A percentile compares a stretch with the other conserved stretches of the same genome.
These are phyloP conservation scores for Bombus affinis DNA, from an alignment of 1,140 invertebrate genomes.

Conservation along the genomic window DNA sequence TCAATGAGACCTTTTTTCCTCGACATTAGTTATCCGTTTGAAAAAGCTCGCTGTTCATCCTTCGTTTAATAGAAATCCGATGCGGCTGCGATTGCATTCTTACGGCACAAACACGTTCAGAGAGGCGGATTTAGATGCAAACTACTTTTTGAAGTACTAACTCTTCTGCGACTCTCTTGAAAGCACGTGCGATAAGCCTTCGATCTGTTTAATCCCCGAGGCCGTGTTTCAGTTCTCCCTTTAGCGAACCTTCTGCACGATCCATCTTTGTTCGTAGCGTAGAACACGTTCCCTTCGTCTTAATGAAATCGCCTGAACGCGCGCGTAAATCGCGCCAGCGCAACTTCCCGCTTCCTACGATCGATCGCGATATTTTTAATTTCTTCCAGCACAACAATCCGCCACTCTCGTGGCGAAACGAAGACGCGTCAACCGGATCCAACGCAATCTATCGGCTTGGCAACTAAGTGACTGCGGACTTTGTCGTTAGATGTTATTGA, in stretches of 20 bases:
- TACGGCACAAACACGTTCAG: constrained; percentile 15
- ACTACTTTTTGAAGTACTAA: constrained; percentile 37
- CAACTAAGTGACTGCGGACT: too few species aligned
- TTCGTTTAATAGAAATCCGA: constrained; percentile 15
- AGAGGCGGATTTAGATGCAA: constrained; percentile 38
- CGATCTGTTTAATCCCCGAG: constrained; percentile 44
- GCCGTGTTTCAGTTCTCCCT: constrained; percentile 37
- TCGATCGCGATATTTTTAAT: neutral
- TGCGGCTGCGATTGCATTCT: constrained; percentile 1
- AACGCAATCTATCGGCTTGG: neutral
- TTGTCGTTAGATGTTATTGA: too few species aligned
- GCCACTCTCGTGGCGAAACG: neutral
- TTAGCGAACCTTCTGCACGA: neutral
- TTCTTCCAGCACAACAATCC: too few species aligned
- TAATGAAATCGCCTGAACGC: constrained; percentile 13
- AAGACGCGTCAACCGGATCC: neutral
- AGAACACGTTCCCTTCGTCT: neutral
- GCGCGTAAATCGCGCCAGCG: neutral
- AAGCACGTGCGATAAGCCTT: constrained; percentile 44
- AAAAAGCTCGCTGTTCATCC: neutral
- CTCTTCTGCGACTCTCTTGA: constrained; percentile 18
- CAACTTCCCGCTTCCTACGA: neutral
- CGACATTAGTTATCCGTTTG: neutral
- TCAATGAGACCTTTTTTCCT: neutral
- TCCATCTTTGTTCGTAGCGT: constrained; percentile 16